Conservation (phyloP, 2,888 invertebrate genomes). For the Acrobasis repandana region DNA sequence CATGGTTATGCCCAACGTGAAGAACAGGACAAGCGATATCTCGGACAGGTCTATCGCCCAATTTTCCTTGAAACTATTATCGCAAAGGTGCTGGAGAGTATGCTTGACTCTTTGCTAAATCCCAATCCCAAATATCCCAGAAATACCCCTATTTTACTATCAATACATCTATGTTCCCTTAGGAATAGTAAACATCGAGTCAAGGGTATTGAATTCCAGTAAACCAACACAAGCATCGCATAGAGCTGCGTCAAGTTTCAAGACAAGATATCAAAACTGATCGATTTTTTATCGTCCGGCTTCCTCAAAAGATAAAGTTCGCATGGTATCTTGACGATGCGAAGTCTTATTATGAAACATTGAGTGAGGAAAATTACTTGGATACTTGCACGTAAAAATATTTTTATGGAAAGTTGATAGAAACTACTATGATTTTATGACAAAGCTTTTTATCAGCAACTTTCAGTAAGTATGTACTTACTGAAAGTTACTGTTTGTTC, state of each 20-base stretch:
- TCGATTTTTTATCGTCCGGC: conserved; percentile 9
- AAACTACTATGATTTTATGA: not conserved
- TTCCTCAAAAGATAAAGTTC: conserved; percentile 11
- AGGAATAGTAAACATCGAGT: not conserved
- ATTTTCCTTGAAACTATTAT: too few relatives aligned
- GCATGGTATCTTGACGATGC: not conserved
- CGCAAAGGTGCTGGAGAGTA: too few relatives aligned
- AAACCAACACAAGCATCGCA: not conserved
- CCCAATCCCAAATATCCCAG: too few relatives aligned
- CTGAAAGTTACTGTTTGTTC: too few relatives aligned
- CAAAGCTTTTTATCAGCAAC: not conserved
- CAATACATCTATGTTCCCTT: not conserved
- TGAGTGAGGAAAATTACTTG: not conserved
- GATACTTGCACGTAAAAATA: conserved; percentile 5
- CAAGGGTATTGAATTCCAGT: not conserved
- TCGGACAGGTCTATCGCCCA: too few relatives aligned
- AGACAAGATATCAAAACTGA: conserved; percentile 18
- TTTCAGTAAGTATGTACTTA: too few relatives aligned
- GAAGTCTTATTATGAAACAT: conserved; percentile 3
- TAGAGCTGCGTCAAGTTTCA: not conserved
- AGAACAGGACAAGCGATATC: too few relatives aligned
- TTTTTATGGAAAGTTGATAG: not conserved
- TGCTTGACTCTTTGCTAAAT: too few relatives aligned
- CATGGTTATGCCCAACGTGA: too few relatives aligned
- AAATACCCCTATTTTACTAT: too few relatives aligned